Base-by-base conservation (phyloP, 2,113 vertebrate species). In the Seriola dumerili region DNA sequence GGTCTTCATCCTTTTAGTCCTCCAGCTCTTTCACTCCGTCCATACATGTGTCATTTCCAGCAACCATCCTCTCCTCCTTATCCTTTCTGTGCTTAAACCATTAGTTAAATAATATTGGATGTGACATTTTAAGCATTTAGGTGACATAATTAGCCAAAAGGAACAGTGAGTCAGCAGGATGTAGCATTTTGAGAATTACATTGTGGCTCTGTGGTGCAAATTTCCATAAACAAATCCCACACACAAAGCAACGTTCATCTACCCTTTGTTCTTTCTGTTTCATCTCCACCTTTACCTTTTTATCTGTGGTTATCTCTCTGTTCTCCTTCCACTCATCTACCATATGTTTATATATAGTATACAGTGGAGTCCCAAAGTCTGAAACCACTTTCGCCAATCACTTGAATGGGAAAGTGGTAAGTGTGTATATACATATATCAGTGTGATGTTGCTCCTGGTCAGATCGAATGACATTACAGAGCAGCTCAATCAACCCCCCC, bases 81-180 rank as follows among this genome's bases (percentile, higher is more conserved):
- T 89, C 25, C 77, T 70, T 72, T 55, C 32, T 71, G 55, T 9
- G 19, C 63, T 70, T 68, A 64, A 73, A 68, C 80, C 77, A 85
- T 84, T 88, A 83, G 62, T 72, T 66, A 23, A 10, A 68, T 74
- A 34, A 81, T 83, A 85, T 38, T 81, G 80, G 75, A 80, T 86
- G 85, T 46, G 44, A 36, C 57, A n/a, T 81, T 80, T 86, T 57
- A 57, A 75, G 46, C 64, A 77, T 88, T 77, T 65, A 65, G 81
- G 73, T 36, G 70, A 62, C 70, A 29, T 78, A 38, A 85, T 89
- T 79, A 62, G 81, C 48, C 54, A 40, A 46, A 62, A n/a, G 54
- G 23, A 74, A 11, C 38, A 21, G 63, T 42, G 48, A 77, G 48
- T 84, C 72, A 46, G 63, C 67, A 77, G 80, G 21, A 88, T 76